Percentiles rank a stretch among this genome's conserved stretches.
phyloP scores from a whole-genome alignment of 1,140 invertebrate species.

The Drosophila nigrodunni region DNA sequence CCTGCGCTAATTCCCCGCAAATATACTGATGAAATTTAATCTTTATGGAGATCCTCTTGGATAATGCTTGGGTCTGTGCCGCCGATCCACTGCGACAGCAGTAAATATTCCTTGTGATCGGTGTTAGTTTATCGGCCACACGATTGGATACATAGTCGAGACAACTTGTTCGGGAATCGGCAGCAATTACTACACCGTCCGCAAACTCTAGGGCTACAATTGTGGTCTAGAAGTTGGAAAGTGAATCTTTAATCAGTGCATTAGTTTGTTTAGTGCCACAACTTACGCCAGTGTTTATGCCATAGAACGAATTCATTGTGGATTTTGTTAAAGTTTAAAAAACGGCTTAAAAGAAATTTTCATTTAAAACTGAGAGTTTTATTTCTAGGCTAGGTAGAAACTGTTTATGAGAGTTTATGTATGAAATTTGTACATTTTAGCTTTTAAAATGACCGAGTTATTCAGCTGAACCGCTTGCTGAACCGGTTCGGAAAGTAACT shows the following conservation, averaged over 20 bases:
- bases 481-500: too few species aligned
- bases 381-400: too few species aligned
- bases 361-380: too few species aligned
- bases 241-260: not conserved
- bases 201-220: constrained; percentile 98
- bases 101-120: constrained; percentile 96
- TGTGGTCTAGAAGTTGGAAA: constrained; percentile 87
- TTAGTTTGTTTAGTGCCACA: not conserved
- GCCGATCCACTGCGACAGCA: constrained; percentile 98
- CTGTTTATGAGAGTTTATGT: not conserved
- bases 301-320: not conserved
- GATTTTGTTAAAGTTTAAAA: too few species aligned
- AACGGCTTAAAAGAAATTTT: not conserved
- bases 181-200: constrained; percentile 97
- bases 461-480: not conserved
- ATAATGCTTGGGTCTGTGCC: constrained; percentile 98
- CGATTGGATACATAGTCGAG: constrained; percentile 96
- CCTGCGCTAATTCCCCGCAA: constrained; percentile 92
- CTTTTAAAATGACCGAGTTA: not conserved
- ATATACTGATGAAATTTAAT: constrained; percentile 86
- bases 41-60: constrained; percentile 95
- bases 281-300: not conserved
- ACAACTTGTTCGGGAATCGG: constrained; percentile 97
- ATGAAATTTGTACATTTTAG: not conserved
- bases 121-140: constrained; percentile 97